Evolutionary conservation across 2,113 vertebrate species (phyloP), one percentile per base, ranked within the genome.

Genomic region (Vulpes ferrilata): DNA sequence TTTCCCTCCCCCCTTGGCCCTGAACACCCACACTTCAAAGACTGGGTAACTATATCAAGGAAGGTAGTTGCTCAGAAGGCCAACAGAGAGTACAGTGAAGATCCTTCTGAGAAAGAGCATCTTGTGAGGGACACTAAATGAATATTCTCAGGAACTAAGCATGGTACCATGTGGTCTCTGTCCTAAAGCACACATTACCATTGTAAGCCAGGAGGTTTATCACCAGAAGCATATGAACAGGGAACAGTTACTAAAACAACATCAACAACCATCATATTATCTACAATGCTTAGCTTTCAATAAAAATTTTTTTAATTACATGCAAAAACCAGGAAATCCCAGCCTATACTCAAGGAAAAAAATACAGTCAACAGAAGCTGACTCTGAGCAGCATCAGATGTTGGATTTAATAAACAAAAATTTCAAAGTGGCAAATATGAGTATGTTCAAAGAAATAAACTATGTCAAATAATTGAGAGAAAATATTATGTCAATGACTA

Each of bases 371-470:
- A 30, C 35, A 38, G 60, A 76, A 67, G 71, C 20, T 55, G 60
- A 90, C 43, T 62, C 35, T 90, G 88, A 90, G 48, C 55, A 23
- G 60, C 80, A 80, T 51, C 88, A 55, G 74, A 80, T 90, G 88
- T 69, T 84, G 38, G 27, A 84, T 32, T 65, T 53, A 67, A 30
- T 51, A 79, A 89, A 53, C 43, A 79, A 55, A 79, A 51, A 38
- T 35, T 65, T 80, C 74, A 67, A 90, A 55, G 48, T 27, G 48
- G 43, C 32, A 65, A 30, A 23, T 65, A 79, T 12, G 62, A 64
- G 27, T 9, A 35, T 20, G 9, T 55, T 80, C 88, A 90, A 90
- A 65, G 74, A 80, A 65, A 60, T 55, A 35, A 80, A 35, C 60
- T 19, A 25, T 27, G 48, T 65, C 60, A 65, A 65, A 35, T 55